phyloP scores from a whole-genome alignment of 2,888 invertebrate species.

The Eristalinus sepulchralis region DNA sequence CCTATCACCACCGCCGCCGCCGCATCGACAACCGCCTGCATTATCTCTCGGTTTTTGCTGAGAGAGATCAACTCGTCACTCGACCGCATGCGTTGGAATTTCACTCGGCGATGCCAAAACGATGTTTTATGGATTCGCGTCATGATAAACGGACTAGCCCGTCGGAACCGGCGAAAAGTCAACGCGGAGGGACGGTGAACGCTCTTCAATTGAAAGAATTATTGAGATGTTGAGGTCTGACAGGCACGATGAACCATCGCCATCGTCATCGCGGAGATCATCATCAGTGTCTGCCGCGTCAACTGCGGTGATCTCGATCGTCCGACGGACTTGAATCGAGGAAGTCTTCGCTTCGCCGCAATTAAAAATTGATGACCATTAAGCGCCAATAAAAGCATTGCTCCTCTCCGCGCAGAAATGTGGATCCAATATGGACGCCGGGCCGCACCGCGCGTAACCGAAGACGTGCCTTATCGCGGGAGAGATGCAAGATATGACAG shows the following conservation, averaged over 20 bases:
- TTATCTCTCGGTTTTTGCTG: conserved; percentile 37
- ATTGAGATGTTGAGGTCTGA: conserved; percentile 67
- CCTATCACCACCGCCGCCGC: conserved; percentile 3
- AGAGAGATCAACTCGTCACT: conserved; percentile 29
- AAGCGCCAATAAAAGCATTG: conserved; percentile 58
- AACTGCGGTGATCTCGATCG: conserved; percentile 1
- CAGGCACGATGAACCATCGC: conserved; percentile 55
- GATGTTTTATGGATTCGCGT: conserved; percentile 52
- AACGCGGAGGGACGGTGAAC: conserved; percentile 31
- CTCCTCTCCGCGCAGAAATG: not conserved
- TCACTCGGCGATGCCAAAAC: conserved; percentile 38
- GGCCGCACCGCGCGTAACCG: not conserved
- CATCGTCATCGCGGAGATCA: conserved; percentile 2
- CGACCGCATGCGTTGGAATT: conserved; percentile 43
- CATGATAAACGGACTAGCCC: conserved; percentile 24
- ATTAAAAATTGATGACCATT: conserved; percentile 70
- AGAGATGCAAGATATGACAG: conserved; percentile 62
- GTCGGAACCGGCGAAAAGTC: not conserved
- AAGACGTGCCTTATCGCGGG: conserved; percentile 37
- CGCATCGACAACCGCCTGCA: conserved; percentile 30
- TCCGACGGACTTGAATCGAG: conserved; percentile 24
- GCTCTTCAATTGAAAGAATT: conserved; percentile 64
- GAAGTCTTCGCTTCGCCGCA: conserved; percentile 51
- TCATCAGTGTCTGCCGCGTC: not conserved
- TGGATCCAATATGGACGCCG: conserved; percentile 34